Percentiles rank a stretch among this genome's conserved stretches.
Evolutionary conservation across 2,888 invertebrate species (phyloP).

Genomic region (Brenthis daphne): DNA sequence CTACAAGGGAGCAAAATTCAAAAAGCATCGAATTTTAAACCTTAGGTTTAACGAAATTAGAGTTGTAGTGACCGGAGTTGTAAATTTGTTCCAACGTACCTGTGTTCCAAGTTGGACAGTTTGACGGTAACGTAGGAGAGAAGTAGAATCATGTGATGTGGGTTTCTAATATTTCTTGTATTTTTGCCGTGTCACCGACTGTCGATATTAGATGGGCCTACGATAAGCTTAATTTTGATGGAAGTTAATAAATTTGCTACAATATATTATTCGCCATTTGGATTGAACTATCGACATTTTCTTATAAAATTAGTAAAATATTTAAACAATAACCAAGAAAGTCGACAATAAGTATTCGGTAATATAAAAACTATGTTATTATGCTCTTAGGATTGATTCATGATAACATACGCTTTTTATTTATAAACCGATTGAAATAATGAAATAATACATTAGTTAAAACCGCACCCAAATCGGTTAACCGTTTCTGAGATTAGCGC

Average conservation of each 20-base stretch:
- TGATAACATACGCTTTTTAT: no score
- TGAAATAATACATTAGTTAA: no score
- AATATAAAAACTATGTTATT: no score
- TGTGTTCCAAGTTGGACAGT: constrained; percentile 70
- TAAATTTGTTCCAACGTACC: constrained; percentile 46
- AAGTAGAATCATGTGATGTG: constrained; percentile 36
- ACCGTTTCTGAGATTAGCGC: no score
- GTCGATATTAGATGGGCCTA: constrained; percentile 3
- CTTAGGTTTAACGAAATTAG: neutral
- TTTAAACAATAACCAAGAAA: no score
- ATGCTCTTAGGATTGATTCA: no score
- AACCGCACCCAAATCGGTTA: no score
- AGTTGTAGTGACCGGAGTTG: neutral
- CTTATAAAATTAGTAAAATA: no score
- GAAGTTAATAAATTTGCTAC: neutral
- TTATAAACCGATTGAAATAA: no score
- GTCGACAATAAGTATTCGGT: no score
- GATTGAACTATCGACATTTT: neutral
- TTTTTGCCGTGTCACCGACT: constrained; percentile 22
- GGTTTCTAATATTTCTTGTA: constrained; percentile 30
- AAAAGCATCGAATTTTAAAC: constrained; percentile 2
- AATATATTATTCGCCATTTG: neutral
- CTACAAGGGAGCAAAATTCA: constrained; percentile 26
- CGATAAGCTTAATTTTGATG: constrained; percentile 11
- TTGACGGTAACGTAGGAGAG: constrained; percentile 56